phyloP scores from a whole-genome alignment of 2,113 vertebrate species.

The Chinchilla lanigera region DNA sequence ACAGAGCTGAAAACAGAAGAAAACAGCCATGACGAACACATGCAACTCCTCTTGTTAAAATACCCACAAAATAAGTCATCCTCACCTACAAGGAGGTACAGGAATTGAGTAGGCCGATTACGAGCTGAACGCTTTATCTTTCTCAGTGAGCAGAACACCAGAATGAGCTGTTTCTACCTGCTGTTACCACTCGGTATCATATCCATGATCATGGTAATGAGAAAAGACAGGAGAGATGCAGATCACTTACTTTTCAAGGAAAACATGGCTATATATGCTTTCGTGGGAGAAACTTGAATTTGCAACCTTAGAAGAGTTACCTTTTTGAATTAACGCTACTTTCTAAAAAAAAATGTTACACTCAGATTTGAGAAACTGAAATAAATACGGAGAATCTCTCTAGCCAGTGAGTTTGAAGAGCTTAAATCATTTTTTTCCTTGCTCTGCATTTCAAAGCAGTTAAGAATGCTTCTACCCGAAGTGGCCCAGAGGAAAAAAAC shows the following conservation, averaged over 20 bases:
- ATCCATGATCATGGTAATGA: not conserved
- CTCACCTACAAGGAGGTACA: fast-evolving
- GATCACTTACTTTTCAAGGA: not conserved
- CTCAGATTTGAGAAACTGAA: conserved; percentile 29
- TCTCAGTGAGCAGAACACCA: not conserved
- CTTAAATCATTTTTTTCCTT: not conserved
- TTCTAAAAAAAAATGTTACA: not conserved
- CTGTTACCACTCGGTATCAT: not conserved
- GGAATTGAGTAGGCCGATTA: not conserved
- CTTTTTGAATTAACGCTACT: conserved; percentile 26
- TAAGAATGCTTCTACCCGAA: not conserved
- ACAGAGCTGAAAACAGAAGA: not conserved
- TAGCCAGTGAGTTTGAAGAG: not conserved
- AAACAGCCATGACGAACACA: not conserved
- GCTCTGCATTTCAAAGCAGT: conserved; percentile 40
- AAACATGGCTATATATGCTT: not conserved
- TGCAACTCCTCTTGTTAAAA: not conserved
- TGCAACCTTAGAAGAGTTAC: not conserved
- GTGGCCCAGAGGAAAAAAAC: conserved; percentile 22
- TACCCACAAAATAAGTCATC: not conserved
- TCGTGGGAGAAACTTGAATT: conserved; percentile 45
- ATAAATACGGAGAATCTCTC: conserved; percentile 33
- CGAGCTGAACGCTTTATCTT: not conserved
- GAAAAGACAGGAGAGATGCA: not conserved
- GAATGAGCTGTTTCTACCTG: not conserved